Evolutionary conservation across 2,888 invertebrate genomes (phyloP), one percentile per base, ranked within the genome.

Genomic region (Tricholauxania praeusta): DNA sequence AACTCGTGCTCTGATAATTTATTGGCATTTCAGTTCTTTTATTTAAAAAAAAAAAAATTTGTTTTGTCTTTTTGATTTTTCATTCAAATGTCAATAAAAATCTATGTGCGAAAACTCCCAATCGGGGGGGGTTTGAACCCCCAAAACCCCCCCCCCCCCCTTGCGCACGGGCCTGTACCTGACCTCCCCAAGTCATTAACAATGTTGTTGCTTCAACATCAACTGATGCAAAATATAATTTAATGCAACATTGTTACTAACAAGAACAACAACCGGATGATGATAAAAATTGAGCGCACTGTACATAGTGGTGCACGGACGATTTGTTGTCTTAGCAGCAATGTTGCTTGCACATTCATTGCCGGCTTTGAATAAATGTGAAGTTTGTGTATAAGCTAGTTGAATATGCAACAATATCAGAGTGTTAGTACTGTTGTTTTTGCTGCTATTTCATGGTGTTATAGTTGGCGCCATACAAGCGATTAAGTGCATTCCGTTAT

Each of bases 391-490:
- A 47, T 4, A 47, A 32, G 47, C 47, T 62, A 39, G 62, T 39
- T 32, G 62, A 39, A 62, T 32, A 47, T n/a, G 47, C 63, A 63
- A 47, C 62, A 32, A 63, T n/a, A 64, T 14, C 64, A 62, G 15
- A 39, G 39, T 10, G 39, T 10, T 39, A 39, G 39, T 39, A 39
- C 3, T 3, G 22, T 22, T 22, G 22, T 22, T 22, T 22, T 22
- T 28, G 28, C 28, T 28, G 28, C 28, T 28, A 28, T 4, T 28
- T 28, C 28, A 28, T 28, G 2, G 39, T 62, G 39, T 47, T 39
- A 62, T 22, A 49, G 48, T 64, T 64, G 64, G 64, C 64, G 64
- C 64, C 64, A 64, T 64, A n/a, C 64, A 64, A 17, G 64, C 48
- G 64, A 47, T 64, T 64, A 49, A 63, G 19, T 48, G 63, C 63